These are phyloP conservation scores for Zootoca vivipara DNA, from an alignment of 2,113 vertebrate genomes.

Conservation along the genomic window DNA sequence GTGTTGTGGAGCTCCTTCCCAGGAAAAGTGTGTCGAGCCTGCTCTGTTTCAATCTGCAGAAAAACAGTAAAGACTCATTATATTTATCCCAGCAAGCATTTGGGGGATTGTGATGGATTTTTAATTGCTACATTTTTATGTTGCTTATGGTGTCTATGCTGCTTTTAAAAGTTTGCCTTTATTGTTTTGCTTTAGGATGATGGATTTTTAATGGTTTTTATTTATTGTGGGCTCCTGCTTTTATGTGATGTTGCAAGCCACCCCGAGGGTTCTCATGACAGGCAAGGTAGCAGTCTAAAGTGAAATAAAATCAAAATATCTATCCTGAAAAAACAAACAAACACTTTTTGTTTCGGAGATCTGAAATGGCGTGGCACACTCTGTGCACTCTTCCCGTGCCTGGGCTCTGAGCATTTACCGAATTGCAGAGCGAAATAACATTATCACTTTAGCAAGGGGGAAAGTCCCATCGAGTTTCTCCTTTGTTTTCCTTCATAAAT, in stretches of 20 bases:
- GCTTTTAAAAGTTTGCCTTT: not conserved
- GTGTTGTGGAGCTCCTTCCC: not conserved
- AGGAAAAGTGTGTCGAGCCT: too few species aligned
- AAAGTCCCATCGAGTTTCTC: not conserved
- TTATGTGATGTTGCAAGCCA: not conserved
- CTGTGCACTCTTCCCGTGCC: not conserved
- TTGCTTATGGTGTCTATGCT: not conserved
- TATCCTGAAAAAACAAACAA: not conserved
- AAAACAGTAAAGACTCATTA: not conserved
- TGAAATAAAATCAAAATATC: not conserved
- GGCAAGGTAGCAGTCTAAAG: not conserved
- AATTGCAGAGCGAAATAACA: not conserved
- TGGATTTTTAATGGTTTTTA: not conserved
- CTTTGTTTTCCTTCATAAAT: conserved; percentile 35
- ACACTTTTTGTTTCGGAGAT: not conserved
- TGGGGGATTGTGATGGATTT: not conserved
- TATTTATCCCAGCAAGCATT: not conserved
- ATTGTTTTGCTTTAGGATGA: not conserved
- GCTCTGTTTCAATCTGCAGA: not conserved
- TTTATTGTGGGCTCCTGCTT: not conserved
- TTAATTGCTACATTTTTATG: conserved; percentile 4
- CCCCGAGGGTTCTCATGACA: not conserved
- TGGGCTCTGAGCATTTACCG: not conserved
- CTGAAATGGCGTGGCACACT: not conserved
- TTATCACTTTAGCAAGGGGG: not conserved